Percentiles rank a stretch among this genome's conserved stretches.
These are phyloP conservation scores for Crossocerus cetratus DNA, from an alignment of 2,888 invertebrate species.

Conservation along the genomic window DNA sequence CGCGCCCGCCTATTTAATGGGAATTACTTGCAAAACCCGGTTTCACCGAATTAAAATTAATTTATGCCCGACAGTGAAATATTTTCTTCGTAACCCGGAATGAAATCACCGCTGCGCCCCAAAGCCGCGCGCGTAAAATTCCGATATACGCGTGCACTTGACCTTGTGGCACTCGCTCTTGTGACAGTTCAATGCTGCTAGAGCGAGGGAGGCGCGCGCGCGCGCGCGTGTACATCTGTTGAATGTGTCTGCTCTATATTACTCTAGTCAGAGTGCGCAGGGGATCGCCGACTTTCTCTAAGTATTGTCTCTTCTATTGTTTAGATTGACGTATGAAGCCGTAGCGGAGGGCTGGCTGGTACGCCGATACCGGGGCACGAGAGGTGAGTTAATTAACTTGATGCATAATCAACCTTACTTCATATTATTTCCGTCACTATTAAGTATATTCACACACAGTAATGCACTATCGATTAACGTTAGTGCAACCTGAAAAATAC, in stretches of 20 bases:
- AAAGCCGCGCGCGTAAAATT: constrained; percentile 4
- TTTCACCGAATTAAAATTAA: constrained; percentile 39
- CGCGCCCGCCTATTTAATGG: constrained; percentile 32
- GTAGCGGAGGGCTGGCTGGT: constrained; percentile 73
- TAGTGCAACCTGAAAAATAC: background rate
- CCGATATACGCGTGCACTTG: constrained; percentile 16
- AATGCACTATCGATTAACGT: too few relatives aligned
- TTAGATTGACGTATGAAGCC: constrained; percentile 74
- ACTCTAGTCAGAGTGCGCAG: background rate
- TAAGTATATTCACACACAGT: too few relatives aligned
- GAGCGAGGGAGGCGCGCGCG: background rate
- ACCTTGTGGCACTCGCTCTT: constrained; percentile 38
- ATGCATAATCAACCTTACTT: too few relatives aligned
- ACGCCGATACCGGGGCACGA: constrained; percentile 69
- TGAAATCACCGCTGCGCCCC: constrained; percentile 37
- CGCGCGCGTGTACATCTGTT: background rate
- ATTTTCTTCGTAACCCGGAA: constrained; percentile 30
- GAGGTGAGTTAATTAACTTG: constrained; percentile 63
- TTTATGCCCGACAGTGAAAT: constrained; percentile 43
- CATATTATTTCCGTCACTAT: too few relatives aligned
- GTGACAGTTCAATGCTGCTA: constrained; percentile 18
- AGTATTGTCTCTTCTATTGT: constrained; percentile 34
- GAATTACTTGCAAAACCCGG: constrained; percentile 49
- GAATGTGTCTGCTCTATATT: background rate
- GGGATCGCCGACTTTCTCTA: background rate